These are phyloP conservation scores for Caretta caretta DNA, from an alignment of 2,113 vertebrate species.

Conservation along the genomic window DNA sequence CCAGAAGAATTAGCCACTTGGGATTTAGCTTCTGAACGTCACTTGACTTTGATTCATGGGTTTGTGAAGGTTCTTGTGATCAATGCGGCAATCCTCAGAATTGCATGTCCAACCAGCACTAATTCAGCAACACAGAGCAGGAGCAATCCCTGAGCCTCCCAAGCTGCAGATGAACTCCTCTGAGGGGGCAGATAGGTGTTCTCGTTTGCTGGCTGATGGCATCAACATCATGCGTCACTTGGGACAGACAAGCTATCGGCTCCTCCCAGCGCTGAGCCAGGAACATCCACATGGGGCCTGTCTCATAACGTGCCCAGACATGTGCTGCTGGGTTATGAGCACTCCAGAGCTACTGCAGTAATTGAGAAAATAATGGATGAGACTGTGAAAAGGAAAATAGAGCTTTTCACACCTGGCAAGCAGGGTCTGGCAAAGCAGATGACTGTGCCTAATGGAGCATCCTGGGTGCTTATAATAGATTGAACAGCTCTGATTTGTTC, in stretches of 20 bases:
- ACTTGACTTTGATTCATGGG: neutral
- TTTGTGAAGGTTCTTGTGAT: neutral
- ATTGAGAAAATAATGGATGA: neutral
- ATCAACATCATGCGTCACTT: neutral
- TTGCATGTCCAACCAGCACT: neutral
- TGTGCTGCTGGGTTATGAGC: neutral
- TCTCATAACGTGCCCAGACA: neutral
- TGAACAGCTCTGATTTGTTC: neutral
- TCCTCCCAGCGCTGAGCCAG: neutral
- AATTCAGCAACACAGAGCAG: neutral
- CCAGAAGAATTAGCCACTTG: neutral
- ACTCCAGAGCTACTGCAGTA: neutral
- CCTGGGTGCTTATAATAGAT: neutral
- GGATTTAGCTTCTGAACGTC: neutral
- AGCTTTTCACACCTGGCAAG: neutral
- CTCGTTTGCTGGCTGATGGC: conserved; percentile 9
- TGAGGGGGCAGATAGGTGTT: neutral
- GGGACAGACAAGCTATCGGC: neutral
- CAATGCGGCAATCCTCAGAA: neutral
- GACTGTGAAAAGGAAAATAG: neutral
- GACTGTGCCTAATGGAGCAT: neutral
- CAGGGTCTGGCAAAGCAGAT: neutral
- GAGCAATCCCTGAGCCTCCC: neutral
- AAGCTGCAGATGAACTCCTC: neutral
- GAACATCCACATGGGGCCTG: neutral